Evolutionary conservation across 1,140 invertebrate species (phyloP), one percentile per base, ranked within the genome.

Genomic region (Ostrea denselamellosa): DNA sequence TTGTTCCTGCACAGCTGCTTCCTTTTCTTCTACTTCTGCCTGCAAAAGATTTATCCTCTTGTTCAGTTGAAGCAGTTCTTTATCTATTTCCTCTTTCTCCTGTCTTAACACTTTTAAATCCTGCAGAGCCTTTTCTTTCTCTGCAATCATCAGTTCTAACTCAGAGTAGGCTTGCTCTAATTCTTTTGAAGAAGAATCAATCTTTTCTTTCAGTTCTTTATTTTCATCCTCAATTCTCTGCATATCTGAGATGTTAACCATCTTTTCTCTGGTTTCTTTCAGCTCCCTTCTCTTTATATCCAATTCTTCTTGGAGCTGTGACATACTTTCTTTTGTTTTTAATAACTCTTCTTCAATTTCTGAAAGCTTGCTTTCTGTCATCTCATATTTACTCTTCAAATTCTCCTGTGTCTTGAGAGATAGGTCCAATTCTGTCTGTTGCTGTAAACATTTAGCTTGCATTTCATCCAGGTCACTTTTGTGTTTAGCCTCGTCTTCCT

Each of bases 71-170:
- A 85, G 10, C 44, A 51, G 85, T 28, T 44, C 28, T 65, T 82
- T 85, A n/a, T 51, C 53, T 25, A 84, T 10, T n/a, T 58, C 22
- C 71, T 4, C 34, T 28, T 25, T 85, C 34, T 58, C 90, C 88
- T 88, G 54, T 89, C n/a, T 85, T 81, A 65, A 14, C 54, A 28
- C 56, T 22, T 83, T 71, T 0, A 88, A 7, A 52, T 87, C 25
- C 51, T 88, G 71, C 22, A 88, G 58, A 17, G 87, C 68, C n/a
- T 90, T 83, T 54, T 68, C 62, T 65, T 88, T 89, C 25, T 89
- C 90, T 25, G 77, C 28, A 19, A 58, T 62, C 77, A 88, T 17
- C 28, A 56, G 44, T 53, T 87, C 86, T 51, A 87, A 81, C 12
- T 89, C 85, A 9, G 86, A 87, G 25, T 54, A 86, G 22, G 52